Conservation (phyloP, 1,140 invertebrate genomes). For the Dryas iulia region DNA sequence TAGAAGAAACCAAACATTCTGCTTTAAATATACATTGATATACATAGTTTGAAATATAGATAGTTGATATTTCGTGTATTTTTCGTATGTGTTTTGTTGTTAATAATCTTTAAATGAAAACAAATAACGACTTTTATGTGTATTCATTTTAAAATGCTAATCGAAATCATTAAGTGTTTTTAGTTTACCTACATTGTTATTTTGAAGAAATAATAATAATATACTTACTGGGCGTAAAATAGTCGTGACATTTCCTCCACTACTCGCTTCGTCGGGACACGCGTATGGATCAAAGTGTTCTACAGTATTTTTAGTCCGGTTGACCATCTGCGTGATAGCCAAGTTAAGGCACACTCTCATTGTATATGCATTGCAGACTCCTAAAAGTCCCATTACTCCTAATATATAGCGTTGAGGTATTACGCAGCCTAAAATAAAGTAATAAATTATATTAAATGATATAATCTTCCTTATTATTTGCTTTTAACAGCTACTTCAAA, state of each 20-base stretch:
- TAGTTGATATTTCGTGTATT: too few relatives aligned
- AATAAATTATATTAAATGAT: neutral
- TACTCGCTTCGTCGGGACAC: conserved; percentile 44
- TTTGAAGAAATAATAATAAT: too few relatives aligned
- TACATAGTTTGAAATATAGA: too few relatives aligned
- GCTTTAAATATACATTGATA: too few relatives aligned
- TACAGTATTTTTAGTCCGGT: conserved; percentile 36
- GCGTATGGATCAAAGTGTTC: conserved; percentile 48
- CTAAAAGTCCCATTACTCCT: conserved; percentile 90
- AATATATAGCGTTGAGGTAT: conserved; percentile 88
- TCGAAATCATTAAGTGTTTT: too few relatives aligned
- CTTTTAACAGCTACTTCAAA: neutral
- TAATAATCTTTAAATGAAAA: too few relatives aligned
- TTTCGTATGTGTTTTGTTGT: too few relatives aligned
- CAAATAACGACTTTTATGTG: too few relatives aligned
- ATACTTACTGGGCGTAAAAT: neutral
- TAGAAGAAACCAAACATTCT: conserved; percentile 44
- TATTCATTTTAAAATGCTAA: too few relatives aligned
- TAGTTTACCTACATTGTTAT: too few relatives aligned
- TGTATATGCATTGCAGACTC: conserved; percentile 91
- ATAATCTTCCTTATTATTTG: neutral
- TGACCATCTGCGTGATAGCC: conserved; percentile 93
- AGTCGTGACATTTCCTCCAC: conserved; percentile 37
- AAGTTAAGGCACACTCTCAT: conserved; percentile 93
- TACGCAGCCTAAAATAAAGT: conserved; percentile 77